Conservation (phyloP, 2,797 vertebrate species). For the Notolepis coatsorum region DNA sequence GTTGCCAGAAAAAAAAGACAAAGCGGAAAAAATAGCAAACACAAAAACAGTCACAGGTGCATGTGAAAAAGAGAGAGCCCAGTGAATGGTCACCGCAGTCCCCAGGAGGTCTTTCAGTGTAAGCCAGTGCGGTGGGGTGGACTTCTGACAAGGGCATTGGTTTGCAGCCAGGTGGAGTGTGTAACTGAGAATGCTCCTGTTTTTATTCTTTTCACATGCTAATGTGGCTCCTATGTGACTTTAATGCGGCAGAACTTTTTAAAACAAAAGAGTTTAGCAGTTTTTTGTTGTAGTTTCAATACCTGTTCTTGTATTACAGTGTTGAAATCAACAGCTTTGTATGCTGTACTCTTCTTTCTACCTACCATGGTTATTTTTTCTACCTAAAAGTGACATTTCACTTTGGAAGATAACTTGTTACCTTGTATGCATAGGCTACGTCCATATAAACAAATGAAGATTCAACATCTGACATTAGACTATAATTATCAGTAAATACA, state of each 20-base stretch:
- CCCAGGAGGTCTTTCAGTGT: constrained; percentile 87
- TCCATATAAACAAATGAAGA: too few species aligned
- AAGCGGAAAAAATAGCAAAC: constrained; percentile 85
- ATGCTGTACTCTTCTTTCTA: constrained; percentile 44
- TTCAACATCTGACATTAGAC: neutral
- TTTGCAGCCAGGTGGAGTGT: constrained; percentile 85
- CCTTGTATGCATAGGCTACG: too few species aligned
- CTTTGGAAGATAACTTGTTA: neutral
- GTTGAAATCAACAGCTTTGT: constrained; percentile 58
- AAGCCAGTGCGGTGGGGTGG: constrained; percentile 86
- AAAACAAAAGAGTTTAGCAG: too few species aligned
- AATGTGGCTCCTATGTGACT: constrained; percentile 83
- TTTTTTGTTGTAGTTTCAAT: constrained; percentile 57
- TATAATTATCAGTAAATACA: neutral
- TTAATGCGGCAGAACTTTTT: constrained; percentile 78
- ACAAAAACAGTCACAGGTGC: constrained; percentile 90
- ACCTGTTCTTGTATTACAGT: constrained; percentile 67
- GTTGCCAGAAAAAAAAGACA: constrained; percentile 85
- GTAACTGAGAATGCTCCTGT: constrained; percentile 86
- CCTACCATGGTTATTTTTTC: neutral
- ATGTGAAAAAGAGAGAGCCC: constrained; percentile 83
- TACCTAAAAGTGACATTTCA: constrained; percentile 17
- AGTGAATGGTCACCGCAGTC: constrained; percentile 87
- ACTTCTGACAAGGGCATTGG: constrained; percentile 87
- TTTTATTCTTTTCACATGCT: constrained; percentile 87